A percentile compares a stretch with the other conserved stretches of the same genome.
Conservation (phyloP, 2,797 vertebrate species). For the Gymnodraco acuticeps region DNA sequence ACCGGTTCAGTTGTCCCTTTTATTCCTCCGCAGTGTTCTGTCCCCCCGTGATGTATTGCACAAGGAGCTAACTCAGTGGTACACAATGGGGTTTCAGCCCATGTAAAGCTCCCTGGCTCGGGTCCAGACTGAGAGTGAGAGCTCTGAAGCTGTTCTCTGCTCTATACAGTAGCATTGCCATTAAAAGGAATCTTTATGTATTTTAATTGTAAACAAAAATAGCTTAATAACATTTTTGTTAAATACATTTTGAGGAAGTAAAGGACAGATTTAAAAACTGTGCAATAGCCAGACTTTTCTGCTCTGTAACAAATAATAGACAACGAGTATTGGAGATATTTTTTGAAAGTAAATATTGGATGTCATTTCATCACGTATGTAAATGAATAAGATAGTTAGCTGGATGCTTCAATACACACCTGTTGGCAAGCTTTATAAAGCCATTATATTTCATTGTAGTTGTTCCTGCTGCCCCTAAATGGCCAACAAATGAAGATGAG, state of each 20-base stretch:
- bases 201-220: background rate
- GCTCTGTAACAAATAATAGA: too few species aligned
- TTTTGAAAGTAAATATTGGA: background rate
- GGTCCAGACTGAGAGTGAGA: constrained; percentile 73
- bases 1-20: constrained; percentile 83
- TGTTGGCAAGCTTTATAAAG: constrained; percentile 12
- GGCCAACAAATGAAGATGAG: too few species aligned
- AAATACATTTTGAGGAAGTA: background rate
- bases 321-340: too few species aligned
- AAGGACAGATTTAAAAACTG: background rate
- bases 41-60: constrained; percentile 82
- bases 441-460: background rate
- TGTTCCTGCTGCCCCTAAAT: background rate
- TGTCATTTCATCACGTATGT: background rate
- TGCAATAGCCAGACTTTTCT: too few species aligned
- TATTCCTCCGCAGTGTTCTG: constrained; percentile 81
- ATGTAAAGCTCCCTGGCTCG: constrained; percentile 73
- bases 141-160: constrained; percentile 40
- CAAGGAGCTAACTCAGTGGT: constrained; percentile 62
- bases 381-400: background rate
- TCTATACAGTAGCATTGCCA: background rate
- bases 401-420: background rate
- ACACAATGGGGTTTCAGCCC: constrained; percentile 80
- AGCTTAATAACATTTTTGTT: background rate
- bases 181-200: constrained; percentile 8